Percentiles rank a stretch among this genome's conserved stretches.
Evolutionary conservation across 2,888 invertebrate genomes (phyloP).

Genomic region (Xestia xanthographa): DNA sequence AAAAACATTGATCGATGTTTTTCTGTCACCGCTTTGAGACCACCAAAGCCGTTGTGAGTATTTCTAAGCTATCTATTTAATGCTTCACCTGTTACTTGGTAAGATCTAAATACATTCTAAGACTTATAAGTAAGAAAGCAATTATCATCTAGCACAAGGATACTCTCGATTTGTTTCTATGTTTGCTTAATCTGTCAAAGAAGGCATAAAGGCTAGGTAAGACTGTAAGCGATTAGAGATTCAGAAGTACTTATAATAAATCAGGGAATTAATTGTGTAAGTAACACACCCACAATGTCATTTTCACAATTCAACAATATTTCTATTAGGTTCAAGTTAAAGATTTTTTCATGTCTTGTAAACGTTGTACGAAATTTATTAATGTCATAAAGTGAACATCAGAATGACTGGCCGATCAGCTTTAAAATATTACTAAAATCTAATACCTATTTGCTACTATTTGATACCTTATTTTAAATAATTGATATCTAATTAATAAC

Average conservation of each 20-base stretch:
- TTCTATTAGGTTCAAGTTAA: not conserved
- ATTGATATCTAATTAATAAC: no score
- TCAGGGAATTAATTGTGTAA: not conserved
- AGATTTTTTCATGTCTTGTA: not conserved
- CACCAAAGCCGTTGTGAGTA: not conserved
- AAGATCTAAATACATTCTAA: constrained; percentile 24
- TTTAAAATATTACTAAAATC: no score
- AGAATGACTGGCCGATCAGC: no score
- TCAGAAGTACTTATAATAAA: not conserved
- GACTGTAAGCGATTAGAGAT: constrained; percentile 14
- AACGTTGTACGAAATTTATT: not conserved
- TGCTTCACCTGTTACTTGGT: constrained; percentile 1
- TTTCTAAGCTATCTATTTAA: not conserved
- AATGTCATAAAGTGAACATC: no score
- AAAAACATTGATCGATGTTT: not conserved
- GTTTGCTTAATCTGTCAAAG: constrained; percentile 29
- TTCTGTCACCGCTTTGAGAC: not conserved
- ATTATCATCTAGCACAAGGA: constrained; percentile 17
- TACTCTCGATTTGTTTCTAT: constrained; percentile 27
- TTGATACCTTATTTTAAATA: no score
- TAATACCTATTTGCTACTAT: no score
- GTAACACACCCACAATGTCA: not conserved
- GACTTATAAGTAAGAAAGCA: constrained; percentile 12
- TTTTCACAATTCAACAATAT: not conserved
- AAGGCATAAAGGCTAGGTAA: constrained; percentile 11